These are phyloP conservation scores for Microtus ochrogaster DNA, from an alignment of 2,113 vertebrate species.

Conservation along the genomic window DNA sequence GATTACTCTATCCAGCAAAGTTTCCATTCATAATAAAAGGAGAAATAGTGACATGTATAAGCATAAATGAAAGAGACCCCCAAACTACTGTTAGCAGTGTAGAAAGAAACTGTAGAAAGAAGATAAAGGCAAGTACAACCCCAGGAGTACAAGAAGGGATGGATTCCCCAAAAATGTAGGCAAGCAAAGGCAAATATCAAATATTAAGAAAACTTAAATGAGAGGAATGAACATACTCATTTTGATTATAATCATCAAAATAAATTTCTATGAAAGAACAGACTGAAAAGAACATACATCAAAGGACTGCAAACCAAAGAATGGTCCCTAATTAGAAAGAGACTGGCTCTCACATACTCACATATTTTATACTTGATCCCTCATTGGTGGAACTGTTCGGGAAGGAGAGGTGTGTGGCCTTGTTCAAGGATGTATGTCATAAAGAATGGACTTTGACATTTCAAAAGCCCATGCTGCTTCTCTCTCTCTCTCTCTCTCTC, in stretches of 20 bases:
- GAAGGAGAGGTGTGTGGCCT: not conserved
- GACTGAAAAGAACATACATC: not conserved
- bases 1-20: not conserved
- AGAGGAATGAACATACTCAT: not conserved
- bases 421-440: not conserved
- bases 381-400: not conserved
- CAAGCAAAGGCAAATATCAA: not conserved
- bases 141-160: not conserved
- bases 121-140: not conserved
- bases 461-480: rapidly evolving
- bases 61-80: not conserved
- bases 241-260: not conserved
- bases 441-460: not conserved
- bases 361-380: not conserved
- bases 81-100: too few species aligned
- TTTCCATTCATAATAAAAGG: not conserved
- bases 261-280: not conserved
- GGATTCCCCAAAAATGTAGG: not conserved
- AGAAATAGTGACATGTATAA: too few species aligned
- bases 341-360: not conserved
- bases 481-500: not conserved
- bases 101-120: not conserved
- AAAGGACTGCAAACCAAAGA: not conserved
- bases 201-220: not conserved
- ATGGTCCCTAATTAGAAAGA: not conserved